Evolutionary conservation across 2,888 invertebrate species (phyloP).

Genomic region (Asteroscopus sphinx): DNA sequence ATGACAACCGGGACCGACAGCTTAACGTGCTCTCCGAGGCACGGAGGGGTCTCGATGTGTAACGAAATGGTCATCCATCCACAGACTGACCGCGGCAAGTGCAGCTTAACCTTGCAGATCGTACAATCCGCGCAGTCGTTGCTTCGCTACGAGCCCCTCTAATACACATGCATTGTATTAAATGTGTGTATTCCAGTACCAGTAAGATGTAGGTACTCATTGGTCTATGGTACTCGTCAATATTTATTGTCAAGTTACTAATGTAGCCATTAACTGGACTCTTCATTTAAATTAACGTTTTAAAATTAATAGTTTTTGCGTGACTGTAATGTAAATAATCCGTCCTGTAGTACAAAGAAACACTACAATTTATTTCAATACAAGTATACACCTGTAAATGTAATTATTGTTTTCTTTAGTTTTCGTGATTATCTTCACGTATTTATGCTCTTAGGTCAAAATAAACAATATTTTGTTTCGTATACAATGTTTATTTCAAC

Average conservation of each 20-base stretch:
- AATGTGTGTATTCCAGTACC: too few species aligned
- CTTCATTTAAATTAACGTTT: slow-evolving; percentile 42
- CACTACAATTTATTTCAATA: slow-evolving; percentile 17
- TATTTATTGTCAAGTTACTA: slow-evolving; percentile 23
- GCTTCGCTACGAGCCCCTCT: too few species aligned
- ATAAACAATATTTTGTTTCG: slow-evolving; percentile 47
- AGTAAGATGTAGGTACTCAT: too few species aligned
- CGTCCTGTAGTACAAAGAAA: slow-evolving; percentile 3
- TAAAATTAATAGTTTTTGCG: slow-evolving; percentile 41
- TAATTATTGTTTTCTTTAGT: slow-evolving; percentile 29
- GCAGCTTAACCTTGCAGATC: too few species aligned
- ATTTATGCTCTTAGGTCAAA: slow-evolving; percentile 34
- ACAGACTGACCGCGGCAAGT: too few species aligned
- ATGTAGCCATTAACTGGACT: slow-evolving; percentile 33
- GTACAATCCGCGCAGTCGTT: too few species aligned
- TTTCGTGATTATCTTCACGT: slow-evolving; percentile 40
- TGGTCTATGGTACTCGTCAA: not conserved
- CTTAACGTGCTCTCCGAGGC: too few species aligned
- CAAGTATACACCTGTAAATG: slow-evolving; percentile 4
- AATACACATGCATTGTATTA: too few species aligned
- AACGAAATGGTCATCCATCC: too few species aligned
- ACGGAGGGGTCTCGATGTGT: too few species aligned
- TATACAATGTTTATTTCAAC: slow-evolving; percentile 45
- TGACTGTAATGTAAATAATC: slow-evolving; percentile 40
- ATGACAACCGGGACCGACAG: too few species aligned